Evolutionary conservation across 2,113 vertebrate species (phyloP).

Genomic region (Nerophis ophidion): DNA sequence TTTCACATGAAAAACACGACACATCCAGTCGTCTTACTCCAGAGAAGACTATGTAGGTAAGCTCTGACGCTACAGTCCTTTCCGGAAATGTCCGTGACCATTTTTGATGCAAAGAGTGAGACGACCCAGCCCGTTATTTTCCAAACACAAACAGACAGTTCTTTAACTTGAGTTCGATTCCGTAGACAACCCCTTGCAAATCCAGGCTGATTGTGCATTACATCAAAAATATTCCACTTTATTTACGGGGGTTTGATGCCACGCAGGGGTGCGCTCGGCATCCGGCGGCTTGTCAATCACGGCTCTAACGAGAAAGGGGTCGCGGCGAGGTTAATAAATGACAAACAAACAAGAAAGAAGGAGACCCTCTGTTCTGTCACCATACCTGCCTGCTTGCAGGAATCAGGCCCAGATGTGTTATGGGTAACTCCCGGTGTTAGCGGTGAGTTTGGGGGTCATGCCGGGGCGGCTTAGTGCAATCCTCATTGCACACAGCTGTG

Average conservation of each 20-base stretch:
- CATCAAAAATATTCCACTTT: not conserved
- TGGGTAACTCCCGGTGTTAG: constrained; percentile 60
- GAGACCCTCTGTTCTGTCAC: constrained; percentile 54
- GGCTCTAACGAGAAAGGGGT: constrained; percentile 49
- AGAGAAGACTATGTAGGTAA: no score
- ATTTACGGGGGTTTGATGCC: constrained; percentile 2
- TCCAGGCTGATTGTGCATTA: no score
- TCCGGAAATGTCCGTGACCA: no score
- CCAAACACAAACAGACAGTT: not conserved
- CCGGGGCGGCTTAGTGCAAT: constrained; percentile 37
- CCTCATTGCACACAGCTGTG: constrained; percentile 74
- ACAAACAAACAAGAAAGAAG: constrained; percentile 71
- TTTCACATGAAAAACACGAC: no score
- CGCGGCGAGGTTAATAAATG: constrained; percentile 63
- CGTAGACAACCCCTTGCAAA: no score
- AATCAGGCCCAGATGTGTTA: constrained; percentile 76
- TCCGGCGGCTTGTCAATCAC: constrained; percentile 65
- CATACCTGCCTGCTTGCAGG: constrained; percentile 55
- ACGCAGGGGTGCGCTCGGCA: constrained; percentile 8
- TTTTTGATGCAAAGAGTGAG: no score
- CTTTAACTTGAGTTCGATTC: not conserved
- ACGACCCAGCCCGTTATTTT: no score
- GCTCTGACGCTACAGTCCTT: no score
- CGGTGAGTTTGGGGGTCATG: constrained; percentile 55
- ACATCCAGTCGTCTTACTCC: no score